These are phyloP conservation scores for Neoaliturus tenellus DNA, from an alignment of 2,888 invertebrate species.

Conservation along the genomic window DNA sequence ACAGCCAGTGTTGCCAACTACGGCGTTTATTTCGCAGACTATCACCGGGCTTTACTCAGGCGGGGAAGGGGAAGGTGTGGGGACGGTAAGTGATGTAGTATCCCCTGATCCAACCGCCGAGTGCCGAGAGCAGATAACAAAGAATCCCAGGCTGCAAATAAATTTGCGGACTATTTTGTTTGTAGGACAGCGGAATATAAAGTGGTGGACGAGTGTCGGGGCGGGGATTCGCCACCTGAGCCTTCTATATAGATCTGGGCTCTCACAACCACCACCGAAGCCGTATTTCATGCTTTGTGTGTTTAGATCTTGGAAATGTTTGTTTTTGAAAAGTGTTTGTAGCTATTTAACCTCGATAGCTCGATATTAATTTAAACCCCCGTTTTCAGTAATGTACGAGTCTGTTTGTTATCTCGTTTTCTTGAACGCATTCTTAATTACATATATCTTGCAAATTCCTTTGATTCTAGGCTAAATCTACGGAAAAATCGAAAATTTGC, in stretches of 20 bases:
- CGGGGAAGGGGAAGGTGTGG: neutral
- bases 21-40: neutral
- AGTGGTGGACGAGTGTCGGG: constrained; percentile 10
- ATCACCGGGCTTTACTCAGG: too few species aligned
- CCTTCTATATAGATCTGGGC: constrained; percentile 34
- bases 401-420: too few species aligned
- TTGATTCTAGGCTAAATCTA: too few species aligned
- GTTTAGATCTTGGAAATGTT: too few species aligned
- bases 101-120: constrained; percentile 16
- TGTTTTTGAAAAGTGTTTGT: too few species aligned
- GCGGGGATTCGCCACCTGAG: constrained; percentile 20
- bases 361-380: too few species aligned
- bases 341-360: too few species aligned
- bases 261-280: neutral
- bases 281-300: neutral
- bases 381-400: too few species aligned
- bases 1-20: neutral
- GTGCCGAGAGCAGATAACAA: constrained; percentile 32
- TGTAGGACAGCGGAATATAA: constrained; percentile 51
- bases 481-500: too few species aligned
- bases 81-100: constrained; percentile 29
- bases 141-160: constrained; percentile 46
- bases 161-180: constrained; percentile 50
- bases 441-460: too few species aligned
- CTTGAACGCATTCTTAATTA: too few species aligned